phyloP scores from a whole-genome alignment of 2,888 invertebrate species.

The Chaitophorus viminalis region DNA sequence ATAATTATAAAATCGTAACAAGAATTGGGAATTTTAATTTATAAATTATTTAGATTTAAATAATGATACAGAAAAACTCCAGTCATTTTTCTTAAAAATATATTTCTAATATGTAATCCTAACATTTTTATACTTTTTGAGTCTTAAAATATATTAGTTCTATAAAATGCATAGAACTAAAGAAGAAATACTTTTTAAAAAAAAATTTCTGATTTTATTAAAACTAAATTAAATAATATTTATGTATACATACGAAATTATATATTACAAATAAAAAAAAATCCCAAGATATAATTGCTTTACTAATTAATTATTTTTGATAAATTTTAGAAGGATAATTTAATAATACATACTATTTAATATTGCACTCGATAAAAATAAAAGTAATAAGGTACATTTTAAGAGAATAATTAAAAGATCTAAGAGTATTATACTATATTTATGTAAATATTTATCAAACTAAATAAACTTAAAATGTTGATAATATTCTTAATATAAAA shows the following conservation, averaged over 20 bases:
- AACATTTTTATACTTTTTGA: constrained; percentile 26
- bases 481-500: too few species aligned
- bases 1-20: constrained; percentile 43
- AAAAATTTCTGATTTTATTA: constrained; percentile 45
- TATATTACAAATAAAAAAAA: constrained; percentile 5
- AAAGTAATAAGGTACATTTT: neutral
- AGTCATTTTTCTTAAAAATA: constrained; percentile 45
- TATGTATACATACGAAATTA: constrained; percentile 1
- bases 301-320: neutral
- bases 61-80: constrained; percentile 46
- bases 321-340: neutral
- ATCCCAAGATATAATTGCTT: neutral
- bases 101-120: constrained; percentile 22
- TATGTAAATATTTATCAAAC: neutral
- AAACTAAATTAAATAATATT: constrained; percentile 11
- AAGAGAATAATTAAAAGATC: too few species aligned
- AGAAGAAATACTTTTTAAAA: neutral
- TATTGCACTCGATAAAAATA: constrained; percentile 18
- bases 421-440: too few species aligned
- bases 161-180: constrained; percentile 4
- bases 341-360: constrained; percentile 3
- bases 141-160: constrained; percentile 35
- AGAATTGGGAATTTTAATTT: constrained; percentile 16
- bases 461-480: neutral
- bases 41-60: constrained; percentile 41